These are phyloP conservation scores for Dendroctonus valens DNA, from an alignment of 1,140 invertebrate genomes.

Conservation along the genomic window DNA sequence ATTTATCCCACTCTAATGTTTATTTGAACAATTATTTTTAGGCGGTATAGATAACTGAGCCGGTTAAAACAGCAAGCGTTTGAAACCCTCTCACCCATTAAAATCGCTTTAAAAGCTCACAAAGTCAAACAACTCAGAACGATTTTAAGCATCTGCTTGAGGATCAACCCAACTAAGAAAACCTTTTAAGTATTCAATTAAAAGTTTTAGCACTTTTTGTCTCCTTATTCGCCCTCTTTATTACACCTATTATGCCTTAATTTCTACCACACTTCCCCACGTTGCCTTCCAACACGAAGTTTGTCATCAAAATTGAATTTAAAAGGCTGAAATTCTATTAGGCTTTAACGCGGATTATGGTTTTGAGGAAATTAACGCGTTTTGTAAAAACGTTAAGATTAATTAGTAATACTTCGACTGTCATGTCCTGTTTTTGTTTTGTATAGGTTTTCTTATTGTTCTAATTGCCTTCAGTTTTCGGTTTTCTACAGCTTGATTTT, in stretches of 20 bases:
- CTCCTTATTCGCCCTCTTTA: constrained; percentile 28
- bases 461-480: too few relatives aligned
- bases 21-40: too few relatives aligned
- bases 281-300: constrained; percentile 8
- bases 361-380: constrained; percentile 17
- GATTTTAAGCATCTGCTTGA: constrained; percentile 27
- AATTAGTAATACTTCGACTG: too few relatives aligned
- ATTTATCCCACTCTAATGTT: too few relatives aligned
- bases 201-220: constrained; percentile 30
- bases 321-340: constrained; percentile 18
- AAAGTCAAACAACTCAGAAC: constrained; percentile 27
- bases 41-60: too few relatives aligned
- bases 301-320: constrained; percentile 28
- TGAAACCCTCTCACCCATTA: constrained; percentile 16
- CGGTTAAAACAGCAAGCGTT: not conserved
- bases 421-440: too few relatives aligned
- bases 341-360: constrained; percentile 13
- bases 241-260: constrained; percentile 31
- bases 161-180: constrained; percentile 26
- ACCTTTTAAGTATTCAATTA: constrained; percentile 31
- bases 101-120: constrained; percentile 17
- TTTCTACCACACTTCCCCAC: constrained; percentile 22
- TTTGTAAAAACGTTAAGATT: too few relatives aligned
- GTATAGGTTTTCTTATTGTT: too few relatives aligned
- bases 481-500: too few relatives aligned